Percentiles rank a stretch among this genome's conserved stretches.
phyloP scores from a whole-genome alignment of 2,797 vertebrate species.

The Typhlichthys subterraneus region DNA sequence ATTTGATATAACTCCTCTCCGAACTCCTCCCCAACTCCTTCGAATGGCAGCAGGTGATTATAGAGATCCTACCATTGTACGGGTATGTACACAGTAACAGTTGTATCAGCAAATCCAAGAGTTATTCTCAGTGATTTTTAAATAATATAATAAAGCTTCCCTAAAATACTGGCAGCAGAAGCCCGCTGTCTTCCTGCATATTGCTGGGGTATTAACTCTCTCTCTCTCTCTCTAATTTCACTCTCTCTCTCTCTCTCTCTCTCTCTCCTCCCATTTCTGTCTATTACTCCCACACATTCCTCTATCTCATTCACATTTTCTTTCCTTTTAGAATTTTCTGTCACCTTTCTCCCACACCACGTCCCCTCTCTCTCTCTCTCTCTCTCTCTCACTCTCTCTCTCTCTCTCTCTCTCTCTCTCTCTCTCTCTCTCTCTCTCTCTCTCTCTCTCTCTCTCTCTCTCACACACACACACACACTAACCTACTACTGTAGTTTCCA shows the following conservation, averaged over 20 bases:
- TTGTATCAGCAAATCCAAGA: conserved; percentile 5
- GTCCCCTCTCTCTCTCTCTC: conserved; percentile 17
- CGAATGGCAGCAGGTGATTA: too few relatives aligned
- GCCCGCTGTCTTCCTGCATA: conserved; percentile 20
- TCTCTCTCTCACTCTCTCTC: conserved; percentile 20
- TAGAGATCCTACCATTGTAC: too few relatives aligned
- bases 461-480: conserved; percentile 1
- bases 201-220: conserved; percentile 42
- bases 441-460: conserved; percentile 38
- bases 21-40: too few relatives aligned
- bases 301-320: neutral
- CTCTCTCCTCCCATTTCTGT: conserved; percentile 37
- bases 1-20: too few relatives aligned
- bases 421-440: conserved; percentile 24
- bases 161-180: conserved; percentile 14
- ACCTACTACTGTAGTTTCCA: neutral
- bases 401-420: conserved; percentile 12
- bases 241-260: conserved; percentile 22
- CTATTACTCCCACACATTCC: conserved; percentile 4
- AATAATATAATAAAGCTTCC: conserved; percentile 11
- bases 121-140: conserved; percentile 17
- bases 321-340: conserved; percentile 19
- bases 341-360: conserved; percentile 25
- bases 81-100: neutral
- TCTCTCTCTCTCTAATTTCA: too few relatives aligned